Conservation (phyloP, 1,140 invertebrate genomes). For the Pogonognathellus flavescens region DNA sequence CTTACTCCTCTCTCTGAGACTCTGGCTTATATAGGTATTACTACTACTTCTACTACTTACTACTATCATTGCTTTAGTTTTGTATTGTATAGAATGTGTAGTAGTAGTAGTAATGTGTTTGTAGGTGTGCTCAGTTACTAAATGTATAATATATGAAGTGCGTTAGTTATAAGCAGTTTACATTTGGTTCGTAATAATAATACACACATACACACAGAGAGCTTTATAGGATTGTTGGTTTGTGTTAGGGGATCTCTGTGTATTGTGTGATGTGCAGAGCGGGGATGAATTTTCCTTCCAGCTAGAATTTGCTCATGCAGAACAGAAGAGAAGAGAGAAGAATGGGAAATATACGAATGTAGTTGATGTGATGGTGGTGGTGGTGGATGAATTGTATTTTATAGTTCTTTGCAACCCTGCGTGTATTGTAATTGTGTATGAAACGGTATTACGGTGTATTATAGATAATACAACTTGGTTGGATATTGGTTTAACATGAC, state of each 20-base stretch:
- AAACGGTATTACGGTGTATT: slow-evolving; percentile 42
- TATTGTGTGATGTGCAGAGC: slow-evolving; percentile 19
- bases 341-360: slow-evolving; percentile 14
- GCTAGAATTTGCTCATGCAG: slow-evolving; percentile 29
- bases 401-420: neutral
- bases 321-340: slow-evolving; percentile 28
- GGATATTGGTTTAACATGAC: neutral
- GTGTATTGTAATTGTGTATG: slow-evolving; percentile 22
- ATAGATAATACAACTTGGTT: neutral
- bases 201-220: neutral
- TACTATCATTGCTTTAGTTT: neutral
- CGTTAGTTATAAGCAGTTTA: neutral
- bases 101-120: neutral
- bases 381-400: neutral
- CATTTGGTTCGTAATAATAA: neutral
- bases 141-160: neutral
- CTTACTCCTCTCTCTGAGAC: too few species aligned
- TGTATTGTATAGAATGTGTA: neutral
- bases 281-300: slow-evolving; percentile 46
- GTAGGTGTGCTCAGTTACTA: neutral
- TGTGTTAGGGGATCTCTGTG: neutral
- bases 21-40: too few species aligned
- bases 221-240: too few species aligned
- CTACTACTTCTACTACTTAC: neutral
- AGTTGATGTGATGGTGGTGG: neutral